Evolutionary conservation across 2,888 invertebrate species (phyloP), one percentile per base, ranked within the genome.

Genomic region (Argynnis bischoffii): DNA sequence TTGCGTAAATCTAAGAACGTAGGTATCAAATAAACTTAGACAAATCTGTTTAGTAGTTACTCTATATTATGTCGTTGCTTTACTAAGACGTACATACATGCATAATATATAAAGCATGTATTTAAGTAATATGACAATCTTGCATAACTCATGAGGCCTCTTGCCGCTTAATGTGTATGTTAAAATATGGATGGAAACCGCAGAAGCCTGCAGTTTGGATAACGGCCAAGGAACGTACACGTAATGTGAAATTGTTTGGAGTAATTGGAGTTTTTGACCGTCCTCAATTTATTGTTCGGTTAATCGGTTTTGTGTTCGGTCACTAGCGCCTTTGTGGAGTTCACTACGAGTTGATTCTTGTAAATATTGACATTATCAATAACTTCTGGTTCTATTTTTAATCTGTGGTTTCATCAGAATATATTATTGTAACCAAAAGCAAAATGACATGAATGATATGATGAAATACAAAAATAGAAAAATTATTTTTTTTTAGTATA

Each of bases 141-240:
- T 53, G 60, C 56, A 65, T 55, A 56, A 69, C 60, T 64, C 64
- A 60, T 48, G 50, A 47, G 35, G 21, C 63, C 51, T 21, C 51
- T 50, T 35, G 48, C n/a, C 46, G 54, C 50, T 55, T 69, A 66
- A 72, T 67, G 61, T 64, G 46, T 66, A 64, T 66, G 72, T 67
- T 75, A 69, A 75, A 76, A 74, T 72, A 75, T 75, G 72, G 64
- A 73, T 69, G 69, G 59, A 63, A 63, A 55, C 72, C 75, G 68
- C 73, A 72, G 67, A 72, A 69, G 71, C 57, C 63, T 64, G 74
- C 70, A 69, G 69, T 69, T 74, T 76, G 76, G 76, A 73, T 53
- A 48, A 26, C 56, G 21, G 73, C 76, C 76, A 76, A 71, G 46
- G 63, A 66, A 56, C 63, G 59, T 56, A 67, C 31, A 63, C 47